Conservation (phyloP, 2,888 invertebrate species). For the Junonia oenone region DNA sequence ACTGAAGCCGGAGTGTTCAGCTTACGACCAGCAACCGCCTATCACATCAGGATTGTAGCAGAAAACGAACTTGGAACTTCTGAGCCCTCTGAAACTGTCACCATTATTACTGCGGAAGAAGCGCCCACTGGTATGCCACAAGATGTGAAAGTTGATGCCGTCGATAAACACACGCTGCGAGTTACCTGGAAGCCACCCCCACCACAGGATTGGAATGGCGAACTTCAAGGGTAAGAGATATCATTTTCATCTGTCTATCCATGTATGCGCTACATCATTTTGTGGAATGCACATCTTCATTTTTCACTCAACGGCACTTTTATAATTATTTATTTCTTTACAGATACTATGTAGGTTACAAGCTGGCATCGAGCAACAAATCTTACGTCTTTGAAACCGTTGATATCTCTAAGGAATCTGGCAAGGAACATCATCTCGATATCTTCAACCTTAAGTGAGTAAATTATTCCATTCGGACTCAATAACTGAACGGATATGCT, state of each 20-base stretch:
- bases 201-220: constrained; percentile 94
- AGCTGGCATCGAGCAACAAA: constrained; percentile 89
- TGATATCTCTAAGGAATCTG: constrained; percentile 94
- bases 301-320: too few species aligned
- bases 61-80: constrained; percentile 97
- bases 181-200: constrained; percentile 95
- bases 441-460: constrained; percentile 86
- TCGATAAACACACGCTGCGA: constrained; percentile 91
- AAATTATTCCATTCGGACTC: background rate
- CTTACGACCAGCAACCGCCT: constrained; percentile 93
- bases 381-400: constrained; percentile 95
- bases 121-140: constrained; percentile 91
- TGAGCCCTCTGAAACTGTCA: constrained; percentile 94
- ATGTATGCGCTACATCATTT: too few species aligned
- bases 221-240: constrained; percentile 81
- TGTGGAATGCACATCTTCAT: too few species aligned
- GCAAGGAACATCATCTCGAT: constrained; percentile 92
- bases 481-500: background rate
- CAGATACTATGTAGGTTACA: constrained; percentile 95
- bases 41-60: constrained; percentile 94
- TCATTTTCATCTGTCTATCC: too few species aligned
- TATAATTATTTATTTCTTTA: constrained; percentile 41
- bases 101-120: constrained; percentile 97
- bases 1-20: constrained; percentile 94
- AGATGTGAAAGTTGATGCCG: constrained; percentile 90